Evolutionary conservation across 2,113 vertebrate genomes (phyloP), one percentile per base, ranked within the genome.

Genomic region (Indri indri): DNA sequence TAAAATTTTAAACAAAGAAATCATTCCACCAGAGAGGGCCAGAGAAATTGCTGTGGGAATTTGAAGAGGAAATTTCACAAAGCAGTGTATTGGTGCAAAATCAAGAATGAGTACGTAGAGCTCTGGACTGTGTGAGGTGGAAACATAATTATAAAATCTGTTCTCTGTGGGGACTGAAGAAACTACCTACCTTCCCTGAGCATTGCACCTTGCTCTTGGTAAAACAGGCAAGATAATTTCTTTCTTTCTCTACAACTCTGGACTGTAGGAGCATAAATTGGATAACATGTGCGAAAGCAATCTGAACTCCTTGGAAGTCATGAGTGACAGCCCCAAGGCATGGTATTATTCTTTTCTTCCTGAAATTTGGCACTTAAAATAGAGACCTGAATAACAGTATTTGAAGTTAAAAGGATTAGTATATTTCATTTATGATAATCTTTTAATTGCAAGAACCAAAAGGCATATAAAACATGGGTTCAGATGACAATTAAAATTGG

Each of bases 361-460:
- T 92, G 45, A 79, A 93, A 92, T 57, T 81, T 97, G 76, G 23
- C 32, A 45, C 89, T 96, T 52, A 70, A 96, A 92, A 79, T 8
- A 52, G 2, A 96, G 57, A 89, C 30, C 83, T 80, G 54, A 80
- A 74, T 76, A 74, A 68, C 27, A 89, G 50, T 47, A 86, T 80
- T 92, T 73, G 9, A 90, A 74, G 34, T 93, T 37, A 86, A 94
- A 94, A 77, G 79, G 81, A 79, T 52, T 82, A 79, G 27, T 45
- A 6, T 30, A 40, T 61, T 82, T 89, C 10, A 91, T 61, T 96
- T 91, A 91, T 88, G 65, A 63, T 84, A 50, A 63, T 80, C 84
- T 93, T 98, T 87, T 96, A 92, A 80, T 84, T 80, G 50, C 8
- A 84, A 81, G 47, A 96, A 65, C 8, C 30, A 73, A 74, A 91